Evolutionary conservation across 2,113 vertebrate genomes (phyloP).

Genomic region (Aepyceros melampus): DNA sequence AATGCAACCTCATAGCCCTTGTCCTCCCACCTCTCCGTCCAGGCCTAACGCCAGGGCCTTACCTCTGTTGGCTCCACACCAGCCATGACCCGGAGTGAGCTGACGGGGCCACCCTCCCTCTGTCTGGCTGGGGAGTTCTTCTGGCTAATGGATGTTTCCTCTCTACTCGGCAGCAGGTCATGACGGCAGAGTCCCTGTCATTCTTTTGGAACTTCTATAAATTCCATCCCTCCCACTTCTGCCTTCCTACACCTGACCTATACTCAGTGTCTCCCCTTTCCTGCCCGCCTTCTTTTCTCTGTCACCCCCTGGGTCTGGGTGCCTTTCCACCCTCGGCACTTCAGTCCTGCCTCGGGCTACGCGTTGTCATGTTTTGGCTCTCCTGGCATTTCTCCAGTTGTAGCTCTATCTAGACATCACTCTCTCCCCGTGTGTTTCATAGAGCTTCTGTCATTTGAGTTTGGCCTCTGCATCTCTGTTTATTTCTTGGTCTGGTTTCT

Average conservation of each 20-base stretch:
- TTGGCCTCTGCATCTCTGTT: neutral
- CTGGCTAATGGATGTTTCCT: neutral
- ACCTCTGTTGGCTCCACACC: neutral
- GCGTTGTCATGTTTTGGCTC: accelerated
- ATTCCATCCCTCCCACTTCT: neutral
- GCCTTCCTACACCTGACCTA: neutral
- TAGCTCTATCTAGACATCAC: neutral
- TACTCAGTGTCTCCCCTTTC: neutral
- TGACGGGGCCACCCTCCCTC: neutral
- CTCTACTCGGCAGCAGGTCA: neutral
- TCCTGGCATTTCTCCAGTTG: neutral
- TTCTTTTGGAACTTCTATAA: neutral
- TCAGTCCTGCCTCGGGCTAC: neutral
- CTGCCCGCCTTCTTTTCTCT: neutral
- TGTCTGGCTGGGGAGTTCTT: neutral
- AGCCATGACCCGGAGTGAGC: neutral
- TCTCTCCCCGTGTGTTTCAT: too few species aligned
- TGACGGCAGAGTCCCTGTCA: neutral
- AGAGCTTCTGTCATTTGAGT: neutral
- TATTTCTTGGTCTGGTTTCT: neutral
- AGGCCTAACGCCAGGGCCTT: neutral
- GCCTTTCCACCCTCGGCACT: neutral
- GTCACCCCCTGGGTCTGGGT: neutral
- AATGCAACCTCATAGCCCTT: neutral
- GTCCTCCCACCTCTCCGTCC: neutral